Evolutionary conservation across 2,888 invertebrate species (phyloP).

Genomic region (Pachydiplax longipennis): DNA sequence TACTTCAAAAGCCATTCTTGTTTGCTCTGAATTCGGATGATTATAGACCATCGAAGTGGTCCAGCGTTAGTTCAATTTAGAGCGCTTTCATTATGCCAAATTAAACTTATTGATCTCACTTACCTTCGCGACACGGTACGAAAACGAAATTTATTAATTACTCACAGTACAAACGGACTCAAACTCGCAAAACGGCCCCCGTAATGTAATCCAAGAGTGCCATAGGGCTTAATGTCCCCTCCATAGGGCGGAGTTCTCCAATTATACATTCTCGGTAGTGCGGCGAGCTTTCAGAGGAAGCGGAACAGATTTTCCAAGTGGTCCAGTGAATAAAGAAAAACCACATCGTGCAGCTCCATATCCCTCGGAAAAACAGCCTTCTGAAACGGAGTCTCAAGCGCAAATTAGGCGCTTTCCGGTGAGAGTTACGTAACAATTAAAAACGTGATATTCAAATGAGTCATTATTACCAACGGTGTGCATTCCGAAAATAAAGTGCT

Average conservation of each 20-base stretch:
- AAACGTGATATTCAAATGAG: too few species aligned
- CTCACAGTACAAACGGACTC: neutral
- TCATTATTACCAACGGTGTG: too few species aligned
- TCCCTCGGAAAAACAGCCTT: neutral
- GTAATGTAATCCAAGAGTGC: neutral
- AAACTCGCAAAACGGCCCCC: neutral
- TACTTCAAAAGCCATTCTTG: too few species aligned
- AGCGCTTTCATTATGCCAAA: too few species aligned
- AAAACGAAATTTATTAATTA: neutral
- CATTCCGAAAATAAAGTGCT: too few species aligned
- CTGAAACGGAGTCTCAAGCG: neutral
- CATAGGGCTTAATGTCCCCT: neutral
- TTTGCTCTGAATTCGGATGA: too few species aligned
- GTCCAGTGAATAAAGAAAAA: neutral
- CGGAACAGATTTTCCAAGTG: neutral
- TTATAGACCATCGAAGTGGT: too few species aligned
- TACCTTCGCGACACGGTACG: too few species aligned
- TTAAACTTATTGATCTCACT: too few species aligned
- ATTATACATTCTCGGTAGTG: neutral
- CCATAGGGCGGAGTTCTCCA: neutral
- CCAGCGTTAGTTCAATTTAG: too few species aligned
- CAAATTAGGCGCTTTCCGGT: too few species aligned
- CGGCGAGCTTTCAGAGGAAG: neutral
- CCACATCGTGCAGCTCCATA: neutral
- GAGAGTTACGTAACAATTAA: too few species aligned